Base-by-base conservation (phyloP, 2,797 vertebrate species). In the Hemibagrus guttatus region DNA sequence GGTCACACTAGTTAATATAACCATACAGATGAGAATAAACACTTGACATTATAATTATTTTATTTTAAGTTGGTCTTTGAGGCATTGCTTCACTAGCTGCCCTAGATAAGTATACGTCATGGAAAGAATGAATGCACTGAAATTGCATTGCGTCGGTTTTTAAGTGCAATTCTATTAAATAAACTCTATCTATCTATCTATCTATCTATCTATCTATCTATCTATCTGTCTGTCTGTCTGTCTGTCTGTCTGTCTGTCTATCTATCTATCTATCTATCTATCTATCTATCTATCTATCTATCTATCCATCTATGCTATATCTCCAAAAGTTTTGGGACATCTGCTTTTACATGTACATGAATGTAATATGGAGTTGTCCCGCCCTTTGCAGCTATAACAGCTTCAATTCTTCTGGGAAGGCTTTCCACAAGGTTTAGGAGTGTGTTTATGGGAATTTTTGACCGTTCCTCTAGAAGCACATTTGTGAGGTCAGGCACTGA, bases 1-100 rank as follows among this genome's bases (percentile, higher is more conserved):
- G 83, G 71, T 75, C 71, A 63, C n/a, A 64, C 69, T 42, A 63
- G 23, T 75, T 75, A 75, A 31, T 82, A 54, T 14, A 56, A 68
- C 9, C 46, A 14, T 68, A 23, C n/a, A 35, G 63, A 68, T 68
- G 63, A 66, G 17, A 66, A 82, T 68, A 68, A 68, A 68, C 61
- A 82, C 42, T 54, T 68, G 63, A 68, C 46, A 31, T 68, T 68
- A 54, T 82, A 66, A 82, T 82, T 0, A 54, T n/a, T 61, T 80
- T 49, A 68, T 54, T 66, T 23, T 31, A 68, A 66, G 39, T 52
- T 11, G 42, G 9, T 31, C n/a, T 23, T 52, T 31, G n/a, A 52
- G n/a, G 42, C 42, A 66, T 31, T 66, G 81, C 42, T 54, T 82
- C 26, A 64, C 26, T 31, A 63, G 6, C 21, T 35, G 17, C 31